phyloP scores from a whole-genome alignment of 2,113 vertebrate species.

The Cavia aperea region DNA sequence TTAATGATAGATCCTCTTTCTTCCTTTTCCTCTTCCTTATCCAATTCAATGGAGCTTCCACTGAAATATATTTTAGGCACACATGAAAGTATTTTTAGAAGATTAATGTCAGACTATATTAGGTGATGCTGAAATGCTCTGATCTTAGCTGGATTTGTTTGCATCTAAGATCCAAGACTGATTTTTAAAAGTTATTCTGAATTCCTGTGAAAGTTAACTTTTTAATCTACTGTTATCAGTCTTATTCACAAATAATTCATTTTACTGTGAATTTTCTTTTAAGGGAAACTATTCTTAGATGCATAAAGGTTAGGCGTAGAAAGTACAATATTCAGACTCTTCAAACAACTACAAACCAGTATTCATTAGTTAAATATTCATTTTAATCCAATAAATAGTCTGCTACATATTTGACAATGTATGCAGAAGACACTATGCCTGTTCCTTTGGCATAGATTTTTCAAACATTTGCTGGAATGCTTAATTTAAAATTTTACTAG shows the following conservation, averaged over 20 bases:
- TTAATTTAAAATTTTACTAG: slow-evolving; percentile 42
- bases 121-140: slow-evolving; percentile 31
- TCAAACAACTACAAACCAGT: neutral
- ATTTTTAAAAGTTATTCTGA: slow-evolving; percentile 11
- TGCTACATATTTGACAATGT: slow-evolving; percentile 11
- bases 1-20: neutral
- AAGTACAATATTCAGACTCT: neutral
- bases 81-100: slow-evolving; percentile 22
- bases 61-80: slow-evolving; percentile 6
- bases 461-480: slow-evolving; percentile 39
- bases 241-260: neutral
- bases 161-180: slow-evolving; percentile 9
- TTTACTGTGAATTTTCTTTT: slow-evolving; percentile 27
- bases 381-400: slow-evolving; percentile 37
- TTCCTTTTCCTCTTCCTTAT: neutral
- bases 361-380: slow-evolving; percentile 24
- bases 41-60: neutral
- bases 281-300: neutral
- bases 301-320: neutral
- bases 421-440: neutral
- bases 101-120: slow-evolving; percentile 32
- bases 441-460: neutral
- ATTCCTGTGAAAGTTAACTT: neutral
- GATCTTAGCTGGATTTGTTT: slow-evolving; percentile 44
- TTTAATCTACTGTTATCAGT: neutral